phyloP scores from a whole-genome alignment of 2,888 invertebrate species.

The Eupithecia exiguata region DNA sequence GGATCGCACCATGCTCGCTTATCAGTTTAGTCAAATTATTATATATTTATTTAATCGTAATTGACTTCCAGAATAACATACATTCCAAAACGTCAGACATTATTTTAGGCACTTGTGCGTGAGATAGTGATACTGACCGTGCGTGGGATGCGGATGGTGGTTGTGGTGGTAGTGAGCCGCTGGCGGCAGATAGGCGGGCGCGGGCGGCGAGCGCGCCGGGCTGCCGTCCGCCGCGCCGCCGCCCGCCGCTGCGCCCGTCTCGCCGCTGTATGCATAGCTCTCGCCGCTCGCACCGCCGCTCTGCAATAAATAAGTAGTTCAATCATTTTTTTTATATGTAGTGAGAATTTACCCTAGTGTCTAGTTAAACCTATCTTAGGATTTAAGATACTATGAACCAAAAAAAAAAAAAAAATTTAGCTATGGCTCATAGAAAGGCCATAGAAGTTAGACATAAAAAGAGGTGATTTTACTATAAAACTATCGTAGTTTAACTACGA shows the following conservation, averaged over 20 bases:
- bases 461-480: too few relatives aligned
- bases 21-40: background rate
- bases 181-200: constrained; percentile 74
- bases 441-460: too few relatives aligned
- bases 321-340: too few relatives aligned
- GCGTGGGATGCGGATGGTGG: constrained; percentile 67
- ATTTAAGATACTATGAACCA: too few relatives aligned
- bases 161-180: constrained; percentile 75
- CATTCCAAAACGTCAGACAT: too few relatives aligned
- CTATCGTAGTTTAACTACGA: too few relatives aligned
- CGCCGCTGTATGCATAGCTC: constrained; percentile 50
- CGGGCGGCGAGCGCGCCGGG: constrained; percentile 91
- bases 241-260: constrained; percentile 63
- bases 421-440: background rate
- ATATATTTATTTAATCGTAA: too few relatives aligned
- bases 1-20: background rate
- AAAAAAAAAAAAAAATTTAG: too few relatives aligned
- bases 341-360: too few relatives aligned
- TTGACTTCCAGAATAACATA: too few relatives aligned
- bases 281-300: constrained; percentile 51
- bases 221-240: constrained; percentile 72
- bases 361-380: too few relatives aligned
- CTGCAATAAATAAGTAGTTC: constrained; percentile 35
- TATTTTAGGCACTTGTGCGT: background rate
- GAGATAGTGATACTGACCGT: constrained; percentile 50